Evolutionary conservation across 2,888 invertebrate species (phyloP).

Genomic region (Leucophora obtusa): DNA sequence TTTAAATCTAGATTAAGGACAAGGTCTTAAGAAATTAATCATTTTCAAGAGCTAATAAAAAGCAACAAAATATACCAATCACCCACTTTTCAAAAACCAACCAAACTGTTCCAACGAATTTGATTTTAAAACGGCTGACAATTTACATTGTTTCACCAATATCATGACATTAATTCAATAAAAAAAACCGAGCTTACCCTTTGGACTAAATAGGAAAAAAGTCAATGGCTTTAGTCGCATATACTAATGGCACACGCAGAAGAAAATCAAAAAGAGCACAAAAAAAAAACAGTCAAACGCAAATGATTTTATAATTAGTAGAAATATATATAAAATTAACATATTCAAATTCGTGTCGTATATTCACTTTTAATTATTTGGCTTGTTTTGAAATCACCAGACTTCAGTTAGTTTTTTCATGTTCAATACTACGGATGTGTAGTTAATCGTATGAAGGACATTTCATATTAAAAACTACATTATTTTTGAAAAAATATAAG

Average conservation of each 20-base stretch:
- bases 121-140: no score
- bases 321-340: constrained; percentile 33
- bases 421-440: constrained; percentile 69
- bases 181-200: background rate
- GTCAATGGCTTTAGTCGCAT: background rate
- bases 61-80: background rate
- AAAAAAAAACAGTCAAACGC: background rate
- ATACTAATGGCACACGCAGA: background rate
- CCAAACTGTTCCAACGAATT: no score
- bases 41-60: no score
- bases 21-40: no score
- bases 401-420: constrained; percentile 45
- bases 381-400: constrained; percentile 18
- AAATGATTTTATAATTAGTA: constrained; percentile 34
- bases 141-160: no score
- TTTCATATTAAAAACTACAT: constrained; percentile 4
- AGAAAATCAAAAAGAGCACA: background rate
- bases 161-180: no score
- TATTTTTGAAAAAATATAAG: background rate
- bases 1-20: background rate
- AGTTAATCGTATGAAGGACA: constrained; percentile 7
- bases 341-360: constrained; percentile 36
- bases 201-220: background rate
- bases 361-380: constrained; percentile 36
- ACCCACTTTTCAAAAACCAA: background rate